Percentiles rank a stretch among this genome's conserved stretches.
Evolutionary conservation across 2,888 invertebrate species (phyloP).

Genomic region (Neria commutata): DNA sequence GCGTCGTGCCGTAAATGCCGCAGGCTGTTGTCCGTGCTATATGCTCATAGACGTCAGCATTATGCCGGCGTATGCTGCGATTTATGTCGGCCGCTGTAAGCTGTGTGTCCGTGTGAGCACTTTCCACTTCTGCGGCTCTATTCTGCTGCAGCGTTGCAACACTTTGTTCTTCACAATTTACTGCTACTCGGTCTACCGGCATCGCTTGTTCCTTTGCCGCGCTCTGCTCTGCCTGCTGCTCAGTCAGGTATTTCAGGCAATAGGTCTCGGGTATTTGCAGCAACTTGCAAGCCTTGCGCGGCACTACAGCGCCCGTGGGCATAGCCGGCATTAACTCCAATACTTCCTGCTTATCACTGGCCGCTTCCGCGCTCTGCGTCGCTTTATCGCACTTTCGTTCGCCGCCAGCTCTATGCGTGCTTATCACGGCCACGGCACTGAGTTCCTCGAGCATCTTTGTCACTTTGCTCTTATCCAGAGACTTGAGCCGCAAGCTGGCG

Average conservation of each 20-base stretch:
- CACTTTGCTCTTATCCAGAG: slow-evolving; percentile 38
- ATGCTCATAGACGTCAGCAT: slow-evolving; percentile 21
- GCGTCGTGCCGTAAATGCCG: slow-evolving; percentile 52
- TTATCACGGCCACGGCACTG: slow-evolving; percentile 39
- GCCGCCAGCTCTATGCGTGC: slow-evolving; percentile 29
- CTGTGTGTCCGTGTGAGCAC: not conserved
- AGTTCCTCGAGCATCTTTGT: slow-evolving; percentile 41
- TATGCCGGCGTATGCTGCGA: slow-evolving; percentile 13
- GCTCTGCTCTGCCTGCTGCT: slow-evolving; percentile 22
- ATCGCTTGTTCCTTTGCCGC: not conserved
- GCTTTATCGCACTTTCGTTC: slow-evolving; percentile 1
- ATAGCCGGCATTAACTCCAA: slow-evolving; percentile 51
- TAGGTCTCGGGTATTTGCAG: slow-evolving; percentile 55
- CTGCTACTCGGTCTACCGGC: not conserved
- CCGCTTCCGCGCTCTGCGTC: not conserved
- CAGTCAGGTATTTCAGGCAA: slow-evolving; percentile 35
- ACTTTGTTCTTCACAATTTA: not conserved
- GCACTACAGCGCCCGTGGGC: slow-evolving; percentile 47
- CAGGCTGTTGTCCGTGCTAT: slow-evolving; percentile 36
- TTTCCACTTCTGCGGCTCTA: not conserved
- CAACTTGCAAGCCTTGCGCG: slow-evolving; percentile 56
- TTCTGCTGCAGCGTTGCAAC: not conserved
- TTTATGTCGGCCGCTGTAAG: not conserved
- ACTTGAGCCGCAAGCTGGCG: slow-evolving; percentile 38
- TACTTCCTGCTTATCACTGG: slow-evolving; percentile 35